phyloP scores from a whole-genome alignment of 1,140 invertebrate species.

The Magallana gigas region DNA sequence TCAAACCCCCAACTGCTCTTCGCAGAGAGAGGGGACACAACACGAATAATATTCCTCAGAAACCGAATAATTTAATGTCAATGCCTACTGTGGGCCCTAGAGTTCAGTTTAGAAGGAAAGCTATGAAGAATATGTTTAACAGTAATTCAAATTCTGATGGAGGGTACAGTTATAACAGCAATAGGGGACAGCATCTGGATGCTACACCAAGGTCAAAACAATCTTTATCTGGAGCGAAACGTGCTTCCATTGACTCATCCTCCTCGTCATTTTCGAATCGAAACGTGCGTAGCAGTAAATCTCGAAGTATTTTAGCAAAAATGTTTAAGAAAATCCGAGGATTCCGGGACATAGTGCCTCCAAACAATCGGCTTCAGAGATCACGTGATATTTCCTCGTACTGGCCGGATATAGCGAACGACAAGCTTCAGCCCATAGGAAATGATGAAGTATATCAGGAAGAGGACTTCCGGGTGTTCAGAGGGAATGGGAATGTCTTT shows the following conservation, averaged over 20 bases:
- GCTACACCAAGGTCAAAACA: background rate
- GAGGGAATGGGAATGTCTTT: background rate
- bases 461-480: background rate
- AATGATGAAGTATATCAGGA: background rate
- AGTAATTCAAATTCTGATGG: too few relatives aligned
- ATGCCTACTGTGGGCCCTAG: too few relatives aligned
- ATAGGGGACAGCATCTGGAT: too few relatives aligned
- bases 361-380: background rate
- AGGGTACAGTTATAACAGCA: too few relatives aligned
- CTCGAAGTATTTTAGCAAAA: background rate
- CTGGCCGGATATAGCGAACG: background rate
- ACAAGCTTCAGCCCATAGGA: background rate
- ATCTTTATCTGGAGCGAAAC: background rate
- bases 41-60: too few relatives aligned
- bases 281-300: background rate
- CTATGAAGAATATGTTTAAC: too few relatives aligned
- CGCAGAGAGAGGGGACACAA: too few relatives aligned
- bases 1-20: background rate
- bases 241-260: background rate
- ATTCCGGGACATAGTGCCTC: background rate
- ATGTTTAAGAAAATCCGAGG: background rate
- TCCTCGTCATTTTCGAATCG: background rate
- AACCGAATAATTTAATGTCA: too few relatives aligned
- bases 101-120: too few relatives aligned
- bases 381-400: conserved; percentile 7